phyloP scores from a whole-genome alignment of 2,888 invertebrate genomes.

The Balanococcus diminutus region DNA sequence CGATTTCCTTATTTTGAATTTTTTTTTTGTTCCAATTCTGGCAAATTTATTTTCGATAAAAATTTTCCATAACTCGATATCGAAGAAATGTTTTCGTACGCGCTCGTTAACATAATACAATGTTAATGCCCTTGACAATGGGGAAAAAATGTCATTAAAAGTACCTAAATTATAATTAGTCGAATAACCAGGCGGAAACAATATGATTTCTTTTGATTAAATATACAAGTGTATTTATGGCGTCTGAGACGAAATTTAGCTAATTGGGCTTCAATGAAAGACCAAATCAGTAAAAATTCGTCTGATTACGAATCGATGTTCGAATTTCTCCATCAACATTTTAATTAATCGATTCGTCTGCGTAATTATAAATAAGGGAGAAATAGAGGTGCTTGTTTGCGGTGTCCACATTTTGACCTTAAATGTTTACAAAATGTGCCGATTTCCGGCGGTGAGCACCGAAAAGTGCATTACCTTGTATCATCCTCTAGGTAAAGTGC shows the following conservation, averaged over 20 bases:
- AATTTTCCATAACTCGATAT: not conserved
- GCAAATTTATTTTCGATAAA: not conserved
- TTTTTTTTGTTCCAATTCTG: no score
- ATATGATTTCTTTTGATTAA: not conserved
- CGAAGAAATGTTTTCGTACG: not conserved
- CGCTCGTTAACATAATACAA: not conserved
- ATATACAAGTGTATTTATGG: not conserved
- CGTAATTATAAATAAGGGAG: not conserved
- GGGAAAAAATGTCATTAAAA: not conserved
- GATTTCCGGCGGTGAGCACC: not conserved
- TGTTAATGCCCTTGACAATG: slow-evolving; percentile 20
- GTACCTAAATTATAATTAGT: not conserved
- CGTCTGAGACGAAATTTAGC: not conserved
- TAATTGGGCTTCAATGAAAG: not conserved
- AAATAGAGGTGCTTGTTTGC: not conserved
- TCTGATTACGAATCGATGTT: not conserved
- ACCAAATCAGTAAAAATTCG: not conserved
- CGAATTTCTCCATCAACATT: not conserved
- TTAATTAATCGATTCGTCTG: not conserved
- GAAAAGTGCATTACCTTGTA: not conserved
- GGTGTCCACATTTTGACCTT: not conserved
- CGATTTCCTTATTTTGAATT: no score
- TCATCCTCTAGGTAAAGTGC: no score
- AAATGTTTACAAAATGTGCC: no score
- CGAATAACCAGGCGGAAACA: not conserved